Conservation (phyloP, 2,888 invertebrate species). For the Catocala fraxini region DNA sequence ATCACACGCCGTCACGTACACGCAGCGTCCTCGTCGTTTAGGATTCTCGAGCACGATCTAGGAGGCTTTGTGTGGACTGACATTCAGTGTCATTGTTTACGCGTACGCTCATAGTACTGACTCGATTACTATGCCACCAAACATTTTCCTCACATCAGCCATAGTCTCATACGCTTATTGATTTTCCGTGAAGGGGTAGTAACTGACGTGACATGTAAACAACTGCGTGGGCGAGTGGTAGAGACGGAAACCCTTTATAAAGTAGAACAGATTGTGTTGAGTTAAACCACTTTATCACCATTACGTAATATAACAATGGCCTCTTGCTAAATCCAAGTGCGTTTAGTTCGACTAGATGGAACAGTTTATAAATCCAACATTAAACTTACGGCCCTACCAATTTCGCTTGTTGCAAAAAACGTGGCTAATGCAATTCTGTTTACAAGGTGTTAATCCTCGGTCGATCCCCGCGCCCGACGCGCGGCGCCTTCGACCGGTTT, state of each 20-base stretch:
- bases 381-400: conserved; percentile 38
- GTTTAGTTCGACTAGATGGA: conserved; percentile 26
- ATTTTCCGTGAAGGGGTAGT: conserved; percentile 25
- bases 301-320: conserved; percentile 23
- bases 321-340: conserved; percentile 26
- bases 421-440: conserved; percentile 81
- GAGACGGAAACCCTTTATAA: conserved; percentile 12
- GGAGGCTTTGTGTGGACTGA: conserved; percentile 51
- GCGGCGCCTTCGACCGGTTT: conserved; percentile 86
- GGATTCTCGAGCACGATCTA: conserved; percentile 39
- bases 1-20: conserved; percentile 54
- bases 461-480: conserved; percentile 69
- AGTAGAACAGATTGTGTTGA: conserved; percentile 5
- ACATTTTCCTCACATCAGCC: conserved; percentile 33
- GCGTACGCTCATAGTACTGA: conserved; percentile 39
- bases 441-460: conserved; percentile 82
- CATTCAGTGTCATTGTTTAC: conserved; percentile 52
- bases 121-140: conserved; percentile 36
- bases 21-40: conserved; percentile 58
- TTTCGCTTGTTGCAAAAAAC: conserved; percentile 60
- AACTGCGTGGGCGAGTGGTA: not conserved
- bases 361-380: conserved; percentile 45
- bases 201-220: conserved; percentile 31
- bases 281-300: conserved; percentile 24
- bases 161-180: conserved; percentile 20